These are phyloP conservation scores for Bombus pyrosoma DNA, from an alignment of 1,140 invertebrate genomes.

Conservation along the genomic window DNA sequence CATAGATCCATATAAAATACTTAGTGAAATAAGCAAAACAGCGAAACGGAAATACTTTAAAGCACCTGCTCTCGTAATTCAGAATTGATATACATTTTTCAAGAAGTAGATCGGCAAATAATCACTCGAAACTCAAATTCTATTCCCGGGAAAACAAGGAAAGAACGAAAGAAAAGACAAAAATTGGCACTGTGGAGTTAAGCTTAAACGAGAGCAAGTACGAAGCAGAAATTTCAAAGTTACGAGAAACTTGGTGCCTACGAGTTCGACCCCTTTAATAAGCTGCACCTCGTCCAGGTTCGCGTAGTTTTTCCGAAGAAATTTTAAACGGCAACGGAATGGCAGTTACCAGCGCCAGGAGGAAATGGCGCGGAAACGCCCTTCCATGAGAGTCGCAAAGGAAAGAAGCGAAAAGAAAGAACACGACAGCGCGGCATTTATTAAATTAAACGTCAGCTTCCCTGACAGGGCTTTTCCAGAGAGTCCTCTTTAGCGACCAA, in stretches of 20 bases:
- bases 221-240: slow-evolving; percentile 52
- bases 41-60: too few relatives aligned
- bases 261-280: slow-evolving; percentile 62
- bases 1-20: too few relatives aligned
- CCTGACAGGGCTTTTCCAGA: slow-evolving; percentile 58
- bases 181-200: slow-evolving; percentile 1
- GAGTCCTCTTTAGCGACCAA: slow-evolving; percentile 46
- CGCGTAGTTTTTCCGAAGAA: slow-evolving; percentile 59
- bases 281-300: slow-evolving; percentile 29
- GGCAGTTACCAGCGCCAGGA: slow-evolving; percentile 25
- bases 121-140: too few relatives aligned
- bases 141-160: too few relatives aligned
- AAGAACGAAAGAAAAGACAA: neutral
- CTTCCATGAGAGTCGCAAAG: slow-evolving; percentile 6
- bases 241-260: slow-evolving; percentile 41
- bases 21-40: too few relatives aligned
- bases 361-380: slow-evolving; percentile 62
- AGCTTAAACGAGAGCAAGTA: slow-evolving; percentile 30
- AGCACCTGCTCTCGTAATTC: too few relatives aligned
- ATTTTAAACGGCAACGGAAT: slow-evolving; percentile 55
- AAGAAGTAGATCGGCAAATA: too few relatives aligned
- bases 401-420: slow-evolving; percentile 46
- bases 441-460: slow-evolving; percentile 69
- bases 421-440: slow-evolving; percentile 56
- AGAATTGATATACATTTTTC: too few relatives aligned